Evolutionary conservation across 1,140 invertebrate genomes (phyloP), one percentile per base, ranked within the genome.

Genomic region (Leptoteleia sp.): DNA sequence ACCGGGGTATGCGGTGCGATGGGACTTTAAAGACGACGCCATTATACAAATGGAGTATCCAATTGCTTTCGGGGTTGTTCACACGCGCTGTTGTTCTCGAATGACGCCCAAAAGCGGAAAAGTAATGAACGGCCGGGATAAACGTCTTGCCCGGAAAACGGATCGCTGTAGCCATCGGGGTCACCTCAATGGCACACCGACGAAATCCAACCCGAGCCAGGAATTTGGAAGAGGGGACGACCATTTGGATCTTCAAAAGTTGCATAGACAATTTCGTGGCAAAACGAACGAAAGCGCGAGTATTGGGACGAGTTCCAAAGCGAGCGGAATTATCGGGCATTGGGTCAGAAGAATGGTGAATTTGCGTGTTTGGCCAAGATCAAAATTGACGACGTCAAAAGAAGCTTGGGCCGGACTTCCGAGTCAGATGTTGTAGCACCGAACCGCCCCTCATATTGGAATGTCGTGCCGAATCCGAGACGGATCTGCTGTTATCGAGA

Each of bases 391-490:
- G 38, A 68, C 22, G 48, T 62, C 47, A 76, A 76, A 75, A 54
- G 68, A 43, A 12, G 31, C 52, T 17, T 11, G 45, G 11, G 8
- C n/a, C n/a, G n/a, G n/a, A n/a, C n/a, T n/a, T n/a, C n/a, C n/a
- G n/a, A n/a, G n/a, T 59, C 22, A 16, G 43, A 25, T 17, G 17
- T 52, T 11, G 40, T 25, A 45, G 15, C 45, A 16, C 3, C 47
- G 42, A 45, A 67, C 38, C 31, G 25, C 19, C 31, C 25, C 47
- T 42, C 13, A 35, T 57, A 67, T 68, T 47, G 33, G 50, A 57
- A 71, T 54, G 50, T 55, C 38, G 65, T 75, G 52, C 35, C 80
- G 76, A 67, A 47, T 55, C 62, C 75, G 72, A 80, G 79, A 81
- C 76, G 62, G 77, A 84, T 77, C 76, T 16, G 31, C 42, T n/a